Evolutionary conservation across 92 coral and sea anemone species (phyloP).

Genomic region (Pocillopora grandis): DNA sequence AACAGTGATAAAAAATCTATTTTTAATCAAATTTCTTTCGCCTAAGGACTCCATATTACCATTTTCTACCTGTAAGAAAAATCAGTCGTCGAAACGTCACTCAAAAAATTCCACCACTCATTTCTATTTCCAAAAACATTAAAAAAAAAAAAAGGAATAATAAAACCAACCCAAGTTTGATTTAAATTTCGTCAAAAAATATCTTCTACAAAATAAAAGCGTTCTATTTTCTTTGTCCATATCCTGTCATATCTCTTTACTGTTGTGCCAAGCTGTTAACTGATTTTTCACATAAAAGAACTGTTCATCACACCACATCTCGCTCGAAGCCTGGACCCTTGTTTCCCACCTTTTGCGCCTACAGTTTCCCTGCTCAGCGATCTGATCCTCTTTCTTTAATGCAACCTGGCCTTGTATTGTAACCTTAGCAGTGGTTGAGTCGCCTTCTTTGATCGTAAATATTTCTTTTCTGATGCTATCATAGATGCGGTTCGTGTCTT

Average conservation of each 20-base stretch:
- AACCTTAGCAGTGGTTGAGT: constrained; percentile 58
- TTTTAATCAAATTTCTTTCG: no score
- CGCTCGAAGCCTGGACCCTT: constrained; percentile 46
- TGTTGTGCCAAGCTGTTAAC: constrained; percentile 41
- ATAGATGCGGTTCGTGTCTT: constrained; percentile 54
- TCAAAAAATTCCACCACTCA: no score
- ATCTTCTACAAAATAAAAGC: constrained; percentile 12
- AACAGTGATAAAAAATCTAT: no score
- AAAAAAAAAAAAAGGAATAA: no score
- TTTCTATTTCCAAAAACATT: no score
- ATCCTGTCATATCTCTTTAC: constrained; percentile 60
- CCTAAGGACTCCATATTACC: no score
- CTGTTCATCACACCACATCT: constrained; percentile 65
- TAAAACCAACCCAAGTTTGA: no score
- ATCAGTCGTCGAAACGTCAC: no score
- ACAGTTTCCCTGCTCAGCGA: constrained; percentile 27
- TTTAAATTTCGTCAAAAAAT: no score
- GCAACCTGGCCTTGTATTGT: constrained; percentile 43
- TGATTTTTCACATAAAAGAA: constrained; percentile 50
- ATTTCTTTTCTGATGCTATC: constrained; percentile 42
- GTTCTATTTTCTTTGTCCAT: constrained; percentile 63
- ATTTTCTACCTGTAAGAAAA: no score
- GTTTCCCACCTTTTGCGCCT: constrained; percentile 46
- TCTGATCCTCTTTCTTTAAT: constrained; percentile 40
- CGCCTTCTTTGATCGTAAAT: constrained; percentile 55